These are phyloP conservation scores for Patella caerulea DNA, from an alignment of 2,888 invertebrate species.

Conservation along the genomic window DNA sequence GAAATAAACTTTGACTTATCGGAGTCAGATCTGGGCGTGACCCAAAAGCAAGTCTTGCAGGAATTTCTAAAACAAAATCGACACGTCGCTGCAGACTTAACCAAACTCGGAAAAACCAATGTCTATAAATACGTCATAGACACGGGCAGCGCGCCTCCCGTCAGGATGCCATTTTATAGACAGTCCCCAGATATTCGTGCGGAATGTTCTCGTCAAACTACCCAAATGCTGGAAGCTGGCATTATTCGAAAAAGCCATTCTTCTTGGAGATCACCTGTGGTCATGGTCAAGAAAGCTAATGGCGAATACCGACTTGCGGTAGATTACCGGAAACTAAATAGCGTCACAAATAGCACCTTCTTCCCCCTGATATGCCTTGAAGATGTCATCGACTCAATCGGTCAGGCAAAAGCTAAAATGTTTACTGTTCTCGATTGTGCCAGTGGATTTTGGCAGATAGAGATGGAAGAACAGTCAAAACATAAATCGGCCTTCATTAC, in stretches of 20 bases:
- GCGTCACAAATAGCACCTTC: too few species aligned
- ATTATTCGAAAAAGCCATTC: constrained; percentile 28
- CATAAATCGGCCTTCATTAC: constrained; percentile 39
- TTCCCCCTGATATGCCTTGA: constrained; percentile 34
- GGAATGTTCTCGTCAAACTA: constrained; percentile 29
- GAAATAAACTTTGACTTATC: constrained; percentile 22
- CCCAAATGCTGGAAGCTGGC: constrained; percentile 34
- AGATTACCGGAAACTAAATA: too few species aligned
- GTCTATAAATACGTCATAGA: constrained; percentile 36
- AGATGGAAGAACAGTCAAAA: constrained; percentile 28
- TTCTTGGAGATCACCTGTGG: too few species aligned
- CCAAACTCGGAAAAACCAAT: constrained; percentile 33
- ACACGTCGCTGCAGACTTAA: constrained; percentile 27
- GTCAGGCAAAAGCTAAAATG: constrained; percentile 24
- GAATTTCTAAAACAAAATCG: constrained; percentile 8
- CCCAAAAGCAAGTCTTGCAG: constrained; percentile 3
- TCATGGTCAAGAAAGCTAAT: too few species aligned
- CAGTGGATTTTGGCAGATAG: constrained; percentile 34
- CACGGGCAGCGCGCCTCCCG: constrained; percentile 32
- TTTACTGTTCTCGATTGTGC: constrained; percentile 37
- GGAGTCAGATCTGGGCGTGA: constrained; percentile 13
- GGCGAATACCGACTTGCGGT: too few species aligned
- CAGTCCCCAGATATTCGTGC: constrained; percentile 26
- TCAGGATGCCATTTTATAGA: constrained; percentile 28
- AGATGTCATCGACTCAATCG: constrained; percentile 37